These are phyloP conservation scores for Clivina fossor DNA, from an alignment of 2,888 invertebrate genomes.

Conservation along the genomic window DNA sequence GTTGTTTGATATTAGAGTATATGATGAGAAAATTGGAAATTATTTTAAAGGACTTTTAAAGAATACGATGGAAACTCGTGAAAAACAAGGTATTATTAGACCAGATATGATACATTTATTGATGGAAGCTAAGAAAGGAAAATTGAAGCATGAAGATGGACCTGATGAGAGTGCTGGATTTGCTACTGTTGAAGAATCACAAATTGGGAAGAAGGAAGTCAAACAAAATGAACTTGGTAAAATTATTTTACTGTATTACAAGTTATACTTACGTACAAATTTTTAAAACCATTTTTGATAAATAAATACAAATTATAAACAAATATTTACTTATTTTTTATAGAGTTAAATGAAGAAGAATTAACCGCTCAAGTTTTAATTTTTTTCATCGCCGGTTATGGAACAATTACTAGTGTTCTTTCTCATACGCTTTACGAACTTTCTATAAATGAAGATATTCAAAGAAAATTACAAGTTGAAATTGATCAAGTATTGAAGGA, in stretches of 20 bases:
- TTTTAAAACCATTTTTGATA: not conserved
- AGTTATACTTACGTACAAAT: not conserved
- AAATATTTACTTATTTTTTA: not conserved
- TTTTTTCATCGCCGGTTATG: constrained; percentile 51
- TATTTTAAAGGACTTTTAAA: not conserved
- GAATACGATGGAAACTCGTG: not conserved
- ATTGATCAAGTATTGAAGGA: constrained; percentile 41
- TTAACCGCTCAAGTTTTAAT: constrained; percentile 49
- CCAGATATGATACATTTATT: constrained; percentile 56
- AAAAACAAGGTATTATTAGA: constrained; percentile 17
- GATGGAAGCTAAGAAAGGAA: constrained; percentile 56
- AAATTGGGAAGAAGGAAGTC: constrained; percentile 26
- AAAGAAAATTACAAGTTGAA: constrained; percentile 46
- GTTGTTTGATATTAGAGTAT: not conserved
- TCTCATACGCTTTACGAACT: constrained; percentile 47
- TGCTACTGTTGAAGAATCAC: constrained; percentile 38
- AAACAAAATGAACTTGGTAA: constrained; percentile 42
- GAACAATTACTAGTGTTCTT: constrained; percentile 47
- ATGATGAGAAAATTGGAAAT: no score
- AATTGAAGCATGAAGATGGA: constrained; percentile 35
- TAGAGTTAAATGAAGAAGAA: constrained; percentile 47
- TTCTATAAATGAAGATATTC: constrained; percentile 48
- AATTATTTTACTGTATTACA: not conserved
- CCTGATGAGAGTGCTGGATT: constrained; percentile 35
- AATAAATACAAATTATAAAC: not conserved